Percentiles rank a stretch among this genome's conserved stretches.
phyloP scores from a whole-genome alignment of 2,888 invertebrate genomes.

The Pediacus dermestoides region DNA sequence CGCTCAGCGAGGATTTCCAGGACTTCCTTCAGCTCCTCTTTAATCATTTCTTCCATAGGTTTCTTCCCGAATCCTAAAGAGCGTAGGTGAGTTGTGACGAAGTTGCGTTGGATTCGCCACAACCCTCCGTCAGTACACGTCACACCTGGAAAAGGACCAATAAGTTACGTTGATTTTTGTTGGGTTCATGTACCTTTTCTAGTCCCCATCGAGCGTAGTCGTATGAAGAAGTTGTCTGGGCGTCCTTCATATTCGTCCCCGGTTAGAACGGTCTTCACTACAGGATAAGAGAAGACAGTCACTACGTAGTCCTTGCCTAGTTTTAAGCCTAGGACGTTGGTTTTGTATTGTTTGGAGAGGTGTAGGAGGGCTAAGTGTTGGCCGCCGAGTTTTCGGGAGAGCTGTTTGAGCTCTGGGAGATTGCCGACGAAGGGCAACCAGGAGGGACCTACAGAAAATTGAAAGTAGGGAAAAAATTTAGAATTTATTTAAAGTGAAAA shows the following conservation, averaged over 20 bases:
- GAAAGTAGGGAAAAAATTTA: too few species aligned
- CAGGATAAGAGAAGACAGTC: slow-evolving; percentile 54
- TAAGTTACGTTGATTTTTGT: slow-evolving; percentile 1
- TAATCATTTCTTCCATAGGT: slow-evolving; percentile 48
- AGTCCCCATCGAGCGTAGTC: slow-evolving; percentile 61
- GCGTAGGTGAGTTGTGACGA: slow-evolving; percentile 52
- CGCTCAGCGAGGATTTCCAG: slow-evolving; percentile 35
- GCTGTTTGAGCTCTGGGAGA: slow-evolving; percentile 40
- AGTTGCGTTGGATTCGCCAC: slow-evolving; percentile 55
- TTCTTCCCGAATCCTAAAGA: slow-evolving; percentile 54
- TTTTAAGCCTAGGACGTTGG: slow-evolving; percentile 57
- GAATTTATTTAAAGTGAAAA: neutral
- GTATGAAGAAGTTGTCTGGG: slow-evolving; percentile 63
- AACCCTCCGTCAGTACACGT: slow-evolving; percentile 56
- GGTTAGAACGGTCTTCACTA: slow-evolving; percentile 54
- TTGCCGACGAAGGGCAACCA: slow-evolving; percentile 52
- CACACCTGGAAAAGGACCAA: slow-evolving; percentile 48
- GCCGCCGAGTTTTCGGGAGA: slow-evolving; percentile 47
- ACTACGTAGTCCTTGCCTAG: slow-evolving; percentile 55
- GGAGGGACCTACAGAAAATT: slow-evolving; percentile 49
- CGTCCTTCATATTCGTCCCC: slow-evolving; percentile 61
- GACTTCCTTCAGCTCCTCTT: slow-evolving; percentile 54
- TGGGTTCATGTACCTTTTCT: slow-evolving; percentile 49
- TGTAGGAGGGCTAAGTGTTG: slow-evolving; percentile 54
- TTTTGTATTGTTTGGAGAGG: slow-evolving; percentile 51